These are phyloP conservation scores for Platichthys flesus DNA, from an alignment of 2,113 vertebrate species.

Conservation along the genomic window DNA sequence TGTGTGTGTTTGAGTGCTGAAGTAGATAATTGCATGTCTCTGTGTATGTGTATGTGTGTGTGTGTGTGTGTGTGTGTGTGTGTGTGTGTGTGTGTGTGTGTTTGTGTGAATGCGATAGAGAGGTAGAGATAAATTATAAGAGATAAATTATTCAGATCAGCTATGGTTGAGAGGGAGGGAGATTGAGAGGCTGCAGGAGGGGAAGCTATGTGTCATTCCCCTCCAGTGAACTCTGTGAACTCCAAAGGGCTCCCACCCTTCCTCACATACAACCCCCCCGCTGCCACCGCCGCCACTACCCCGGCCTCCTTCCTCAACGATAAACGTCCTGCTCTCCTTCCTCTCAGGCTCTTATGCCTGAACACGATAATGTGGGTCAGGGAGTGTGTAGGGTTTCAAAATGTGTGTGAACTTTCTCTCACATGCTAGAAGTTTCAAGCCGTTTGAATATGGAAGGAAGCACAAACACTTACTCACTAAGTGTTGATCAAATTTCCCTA, in stretches of 20 bases:
- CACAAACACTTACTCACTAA: no score
- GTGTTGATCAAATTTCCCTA: no score
- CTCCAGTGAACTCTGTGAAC: slow-evolving; percentile 72
- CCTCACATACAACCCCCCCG: slow-evolving; percentile 25
- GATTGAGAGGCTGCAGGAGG: slow-evolving; percentile 42
- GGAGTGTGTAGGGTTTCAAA: slow-evolving; percentile 20
- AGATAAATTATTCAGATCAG: slow-evolving; percentile 76
- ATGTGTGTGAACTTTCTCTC: slow-evolving; percentile 24
- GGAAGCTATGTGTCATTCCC: slow-evolving; percentile 62
- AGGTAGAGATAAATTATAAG: slow-evolving; percentile 75
- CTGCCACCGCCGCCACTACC: slow-evolving; percentile 33
- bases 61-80: slow-evolving; percentile 17
- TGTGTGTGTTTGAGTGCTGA: slow-evolving; percentile 38
- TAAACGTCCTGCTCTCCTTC: slow-evolving; percentile 62
- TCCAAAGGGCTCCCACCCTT: slow-evolving; percentile 31
- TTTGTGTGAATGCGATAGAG: slow-evolving; percentile 49
- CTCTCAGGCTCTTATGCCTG: slow-evolving; percentile 56
- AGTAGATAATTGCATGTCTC: slow-evolving; percentile 38
- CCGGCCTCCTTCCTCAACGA: slow-evolving; percentile 43
- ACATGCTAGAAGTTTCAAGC: no score
- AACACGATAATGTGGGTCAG: slow-evolving; percentile 52
- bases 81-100: slow-evolving; percentile 28
- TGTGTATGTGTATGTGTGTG: slow-evolving; percentile 7
- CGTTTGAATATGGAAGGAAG: no score
- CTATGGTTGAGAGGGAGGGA: slow-evolving; percentile 28